Conservation (phyloP, 1,140 invertebrate genomes). For the Cotesia typhae region DNA sequence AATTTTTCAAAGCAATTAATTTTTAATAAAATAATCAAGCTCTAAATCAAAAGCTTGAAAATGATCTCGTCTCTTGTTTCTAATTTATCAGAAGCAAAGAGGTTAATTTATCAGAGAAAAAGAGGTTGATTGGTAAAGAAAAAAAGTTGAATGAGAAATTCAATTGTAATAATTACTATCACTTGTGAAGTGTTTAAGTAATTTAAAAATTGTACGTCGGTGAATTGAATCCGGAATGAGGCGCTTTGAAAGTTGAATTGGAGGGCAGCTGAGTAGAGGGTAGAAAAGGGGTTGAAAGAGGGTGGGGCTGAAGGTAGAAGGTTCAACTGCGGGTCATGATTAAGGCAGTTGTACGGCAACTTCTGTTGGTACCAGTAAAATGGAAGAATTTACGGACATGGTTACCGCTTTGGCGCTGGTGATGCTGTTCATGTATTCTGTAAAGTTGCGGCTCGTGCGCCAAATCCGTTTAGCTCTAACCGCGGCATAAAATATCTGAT, state of each 20-base stretch:
- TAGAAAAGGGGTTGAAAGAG: neutral
- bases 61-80: too few relatives aligned
- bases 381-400: slow-evolving; percentile 6
- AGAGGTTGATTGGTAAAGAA: neutral
- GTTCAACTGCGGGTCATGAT: too few relatives aligned
- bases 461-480: slow-evolving; percentile 7
- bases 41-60: too few relatives aligned
- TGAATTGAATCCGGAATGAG: neutral
- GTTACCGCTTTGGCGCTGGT: too few relatives aligned
- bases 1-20: too few relatives aligned
- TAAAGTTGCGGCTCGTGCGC: neutral
- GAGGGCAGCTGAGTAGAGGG: slow-evolving; percentile 4
- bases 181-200: neutral
- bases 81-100: too few relatives aligned
- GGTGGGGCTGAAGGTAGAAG: neutral
- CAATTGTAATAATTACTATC: slow-evolving; percentile 1
- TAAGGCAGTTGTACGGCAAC: too few relatives aligned
- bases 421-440: too few relatives aligned
- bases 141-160: neutral
- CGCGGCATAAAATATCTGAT: neutral
- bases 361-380: neutral
- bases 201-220: neutral
- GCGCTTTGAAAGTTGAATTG: neutral
- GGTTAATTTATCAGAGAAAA: too few relatives aligned
- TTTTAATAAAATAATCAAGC: too few relatives aligned